phyloP scores from a whole-genome alignment of 2,113 vertebrate genomes.

The Seriola aureovittata region DNA sequence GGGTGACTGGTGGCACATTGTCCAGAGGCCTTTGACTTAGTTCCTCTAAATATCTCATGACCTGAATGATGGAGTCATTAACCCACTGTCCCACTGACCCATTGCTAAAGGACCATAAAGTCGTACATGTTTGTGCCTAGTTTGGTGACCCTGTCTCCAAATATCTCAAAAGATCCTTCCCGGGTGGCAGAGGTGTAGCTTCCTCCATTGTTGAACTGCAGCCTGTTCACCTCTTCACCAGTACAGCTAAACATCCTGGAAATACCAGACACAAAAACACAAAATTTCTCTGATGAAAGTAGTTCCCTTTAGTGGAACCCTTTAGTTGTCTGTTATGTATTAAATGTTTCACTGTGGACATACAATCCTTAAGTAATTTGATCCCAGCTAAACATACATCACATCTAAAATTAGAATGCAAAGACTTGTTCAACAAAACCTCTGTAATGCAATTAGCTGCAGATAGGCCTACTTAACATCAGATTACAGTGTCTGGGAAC shows the following conservation, averaged over 20 bases:
- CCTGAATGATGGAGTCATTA: not conserved
- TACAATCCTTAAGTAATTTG: slow-evolving; percentile 15
- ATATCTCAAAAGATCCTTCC: slow-evolving; percentile 95
- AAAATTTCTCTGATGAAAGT: not conserved
- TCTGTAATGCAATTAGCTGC: slow-evolving; percentile 74
- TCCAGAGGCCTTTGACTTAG: not conserved
- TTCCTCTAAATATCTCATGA: not conserved
- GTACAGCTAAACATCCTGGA: slow-evolving; percentile 89
- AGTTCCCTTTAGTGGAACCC: not conserved
- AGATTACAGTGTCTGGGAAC: slow-evolving; percentile 21
- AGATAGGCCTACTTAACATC: slow-evolving; percentile 38
- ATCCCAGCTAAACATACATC: slow-evolving; percentile 33
- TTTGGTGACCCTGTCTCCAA: slow-evolving; percentile 94
- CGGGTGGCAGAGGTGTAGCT: slow-evolving; percentile 88
- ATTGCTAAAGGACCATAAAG: slow-evolving; percentile 44
- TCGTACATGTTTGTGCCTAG: slow-evolving; percentile 98
- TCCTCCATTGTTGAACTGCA: slow-evolving; percentile 88
- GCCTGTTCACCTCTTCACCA: slow-evolving; percentile 89
- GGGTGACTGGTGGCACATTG: not conserved
- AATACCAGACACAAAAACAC: slow-evolving; percentile 10
- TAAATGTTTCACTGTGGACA: slow-evolving; percentile 33
- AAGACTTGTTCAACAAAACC: slow-evolving; percentile 44
- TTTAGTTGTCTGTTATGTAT: not conserved
- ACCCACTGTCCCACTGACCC: not conserved
- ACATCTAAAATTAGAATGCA: slow-evolving; percentile 68